Evolutionary conservation across 2,888 invertebrate species (phyloP).

Genomic region (Chymomyza procnemis): DNA sequence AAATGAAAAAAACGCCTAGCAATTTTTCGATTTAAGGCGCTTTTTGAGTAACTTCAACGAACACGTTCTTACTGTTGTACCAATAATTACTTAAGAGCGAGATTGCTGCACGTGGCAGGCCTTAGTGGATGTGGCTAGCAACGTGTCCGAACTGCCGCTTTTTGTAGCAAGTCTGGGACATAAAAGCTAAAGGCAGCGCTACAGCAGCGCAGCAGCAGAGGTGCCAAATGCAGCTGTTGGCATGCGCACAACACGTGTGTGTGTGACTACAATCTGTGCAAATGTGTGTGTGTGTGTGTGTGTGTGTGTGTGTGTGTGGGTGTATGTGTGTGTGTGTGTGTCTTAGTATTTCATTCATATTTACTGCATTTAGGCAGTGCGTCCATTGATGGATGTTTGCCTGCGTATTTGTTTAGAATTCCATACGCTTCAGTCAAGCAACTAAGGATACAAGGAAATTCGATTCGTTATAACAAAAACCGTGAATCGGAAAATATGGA

Average conservation of each 20-base stretch:
- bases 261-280: background rate
- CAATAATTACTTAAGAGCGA: background rate
- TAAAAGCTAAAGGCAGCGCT: constrained; percentile 27
- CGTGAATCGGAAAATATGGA: too few species aligned
- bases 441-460: too few species aligned
- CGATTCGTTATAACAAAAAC: too few species aligned
- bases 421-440: background rate
- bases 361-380: background rate
- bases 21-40: background rate
- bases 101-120: background rate
- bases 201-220: background rate
- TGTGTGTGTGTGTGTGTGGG: background rate
- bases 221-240: background rate
- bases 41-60: background rate
- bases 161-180: constrained; percentile 43
- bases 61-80: background rate
- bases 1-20: background rate
- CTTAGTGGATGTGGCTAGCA: background rate
- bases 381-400: background rate
- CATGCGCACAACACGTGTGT: background rate
- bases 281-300: background rate
- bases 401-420: background rate
- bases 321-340: background rate
- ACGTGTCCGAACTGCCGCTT: constrained; percentile 19
- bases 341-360: background rate